A percentile compares a stretch with the other conserved stretches of the same genome.
Conservation (phyloP, 2,797 vertebrate species). For the Rhinogobio ventralis region DNA sequence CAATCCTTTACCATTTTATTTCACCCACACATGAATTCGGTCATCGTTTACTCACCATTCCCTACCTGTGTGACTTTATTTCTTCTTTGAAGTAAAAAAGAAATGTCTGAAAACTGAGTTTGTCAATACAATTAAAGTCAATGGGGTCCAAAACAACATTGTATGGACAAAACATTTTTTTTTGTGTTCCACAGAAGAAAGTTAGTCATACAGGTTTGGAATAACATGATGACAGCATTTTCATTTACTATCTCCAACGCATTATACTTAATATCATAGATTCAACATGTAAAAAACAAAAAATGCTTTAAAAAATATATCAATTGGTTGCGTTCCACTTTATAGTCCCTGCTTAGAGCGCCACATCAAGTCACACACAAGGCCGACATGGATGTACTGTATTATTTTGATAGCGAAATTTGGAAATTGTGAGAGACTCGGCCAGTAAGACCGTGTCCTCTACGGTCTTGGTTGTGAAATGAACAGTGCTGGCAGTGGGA, state of each 20-base stretch:
- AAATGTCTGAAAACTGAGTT: background rate
- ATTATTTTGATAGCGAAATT: background rate
- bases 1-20: slow-evolving; percentile 25
- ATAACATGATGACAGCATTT: background rate
- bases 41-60: background rate
- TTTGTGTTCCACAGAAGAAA: background rate
- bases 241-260: background rate
- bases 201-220: background rate
- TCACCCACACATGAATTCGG: background rate
- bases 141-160: background rate
- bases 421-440: background rate
- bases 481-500: slow-evolving; percentile 72
- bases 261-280: background rate
- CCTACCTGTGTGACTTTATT: background rate
- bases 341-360: background rate
- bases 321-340: background rate
- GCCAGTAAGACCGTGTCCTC: slow-evolving; percentile 2
- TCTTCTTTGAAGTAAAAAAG: background rate
- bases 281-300: background rate
- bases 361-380: background rate
- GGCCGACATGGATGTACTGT: background rate
- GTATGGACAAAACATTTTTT: background rate
- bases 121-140: background rate
- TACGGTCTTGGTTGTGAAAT: slow-evolving; percentile 71
- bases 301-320: background rate